Base-by-base conservation (phyloP, 2,888 invertebrate genomes). In the Idaea biselata region DNA sequence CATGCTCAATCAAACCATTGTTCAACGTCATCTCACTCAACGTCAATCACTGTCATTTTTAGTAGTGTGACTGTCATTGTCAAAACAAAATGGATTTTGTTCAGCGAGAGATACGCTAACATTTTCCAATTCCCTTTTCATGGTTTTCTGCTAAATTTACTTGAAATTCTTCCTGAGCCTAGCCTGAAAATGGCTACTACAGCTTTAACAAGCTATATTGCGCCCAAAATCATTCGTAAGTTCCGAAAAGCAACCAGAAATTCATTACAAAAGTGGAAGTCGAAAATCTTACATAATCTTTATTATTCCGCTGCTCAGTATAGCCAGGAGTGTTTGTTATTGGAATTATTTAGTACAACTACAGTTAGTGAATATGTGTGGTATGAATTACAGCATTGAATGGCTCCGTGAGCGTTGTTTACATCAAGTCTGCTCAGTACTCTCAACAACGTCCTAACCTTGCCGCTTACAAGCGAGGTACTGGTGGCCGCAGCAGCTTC, bases 401-500 rank as follows among this genome's bases (percentile, higher is more conserved):
- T 75, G 91, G 90, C 55, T 82, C 83, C 33, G 69, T 91, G 72
- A 84, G 93, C 71, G 73, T 92, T 76, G 79, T 92, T 78, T 93
- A 90, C 79, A 85, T 91, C 71, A 91, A 91, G 69, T 80, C 89
- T 7, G 80, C 89, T 72, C 83, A 93, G 63, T 95, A 94, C 75
- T 89, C 93, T 0, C 94, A 94, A 67, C 78, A 80, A 1, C 92
- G 84, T 60, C 93, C 93, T 67, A 95, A 95, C 86, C 80, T 95
- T 62, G 93, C 96, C 8, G 89, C 94, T 0, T 93, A 97, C 81
- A 97, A 96, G 83, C 93, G 96, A 69, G 98, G 97, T 32, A 97
- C 97, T 18, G 98, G 97, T 16, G 99, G 99, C 17, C 95, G 99
- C 53, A 96, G 97, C 73, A 99, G 99, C 80, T 99, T 99, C 86